These are phyloP conservation scores for Polyergus mexicanus DNA, from an alignment of 1,140 invertebrate genomes.

Conservation along the genomic window DNA sequence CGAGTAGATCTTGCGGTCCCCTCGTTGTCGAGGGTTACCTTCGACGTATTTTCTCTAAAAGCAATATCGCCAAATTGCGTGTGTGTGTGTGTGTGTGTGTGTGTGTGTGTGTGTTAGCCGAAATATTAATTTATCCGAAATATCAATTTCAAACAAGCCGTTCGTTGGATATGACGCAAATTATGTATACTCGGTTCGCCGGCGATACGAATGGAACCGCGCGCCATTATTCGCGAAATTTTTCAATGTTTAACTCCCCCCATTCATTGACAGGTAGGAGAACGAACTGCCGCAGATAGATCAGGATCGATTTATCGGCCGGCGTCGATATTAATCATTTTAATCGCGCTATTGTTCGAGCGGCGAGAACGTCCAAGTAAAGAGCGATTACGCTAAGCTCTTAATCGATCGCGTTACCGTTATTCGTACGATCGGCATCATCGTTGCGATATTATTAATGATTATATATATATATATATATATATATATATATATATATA, in stretches of 20 bases:
- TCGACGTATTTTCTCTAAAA: neutral
- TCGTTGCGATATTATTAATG: slow-evolving; percentile 67
- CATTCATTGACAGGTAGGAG: slow-evolving; percentile 33
- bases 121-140: slow-evolving; percentile 19
- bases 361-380: slow-evolving; percentile 55
- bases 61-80: neutral
- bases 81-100: neutral
- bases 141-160: slow-evolving; percentile 10
- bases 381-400: slow-evolving; percentile 62
- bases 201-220: neutral
- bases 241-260: slow-evolving; percentile 47
- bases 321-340: slow-evolving; percentile 66
- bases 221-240: slow-evolving; percentile 53
- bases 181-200: neutral
- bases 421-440: slow-evolving; percentile 54
- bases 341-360: slow-evolving; percentile 61
- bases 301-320: slow-evolving; percentile 56
- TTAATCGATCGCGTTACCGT: slow-evolving; percentile 64
- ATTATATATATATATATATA: too few species aligned
- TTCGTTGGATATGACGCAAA: slow-evolving; percentile 24
- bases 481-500: too few species aligned
- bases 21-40: neutral
- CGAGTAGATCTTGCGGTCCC: neutral
- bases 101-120: neutral
- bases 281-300: slow-evolving; percentile 34